phyloP scores from a whole-genome alignment of 2,888 invertebrate genomes.

The Synergus japonicus region DNA sequence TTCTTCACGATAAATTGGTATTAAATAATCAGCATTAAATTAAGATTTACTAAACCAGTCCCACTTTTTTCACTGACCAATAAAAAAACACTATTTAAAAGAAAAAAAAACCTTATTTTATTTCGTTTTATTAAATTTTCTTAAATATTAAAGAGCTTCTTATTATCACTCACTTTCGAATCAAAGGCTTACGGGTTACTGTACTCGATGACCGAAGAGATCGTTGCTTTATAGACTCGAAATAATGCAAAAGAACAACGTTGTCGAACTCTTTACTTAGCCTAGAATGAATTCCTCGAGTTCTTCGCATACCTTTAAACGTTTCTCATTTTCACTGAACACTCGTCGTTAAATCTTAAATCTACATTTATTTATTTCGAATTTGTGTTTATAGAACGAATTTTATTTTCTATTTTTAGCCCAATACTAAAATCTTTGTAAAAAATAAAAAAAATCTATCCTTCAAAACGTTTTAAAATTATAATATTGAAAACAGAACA shows the following conservation, averaged over 20 bases:
- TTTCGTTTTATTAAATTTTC: conserved; percentile 8
- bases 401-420: not conserved
- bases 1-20: not conserved
- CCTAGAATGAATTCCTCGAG: conserved; percentile 69
- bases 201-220: conserved; percentile 66
- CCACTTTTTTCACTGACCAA: not conserved
- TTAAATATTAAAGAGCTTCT: not conserved
- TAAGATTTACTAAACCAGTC: not conserved
- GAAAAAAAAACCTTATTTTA: not conserved
- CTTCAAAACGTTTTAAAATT: no score
- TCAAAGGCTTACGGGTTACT: conserved; percentile 67
- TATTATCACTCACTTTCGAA: conserved; percentile 50
- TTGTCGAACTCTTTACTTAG: conserved; percentile 69
- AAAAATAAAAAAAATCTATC: no score
- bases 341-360: not conserved
- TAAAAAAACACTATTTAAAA: not conserved
- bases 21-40: conserved; percentile 10
- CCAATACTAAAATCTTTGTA: no score
- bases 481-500: no score
- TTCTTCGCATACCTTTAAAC: conserved; percentile 49
- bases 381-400: not conserved
- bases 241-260: conserved; percentile 71
- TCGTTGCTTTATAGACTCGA: conserved; percentile 72
- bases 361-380: not conserved
- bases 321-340: conserved; percentile 20